Conservation (phyloP, 2,888 invertebrate species). For the Phasia obesa region DNA sequence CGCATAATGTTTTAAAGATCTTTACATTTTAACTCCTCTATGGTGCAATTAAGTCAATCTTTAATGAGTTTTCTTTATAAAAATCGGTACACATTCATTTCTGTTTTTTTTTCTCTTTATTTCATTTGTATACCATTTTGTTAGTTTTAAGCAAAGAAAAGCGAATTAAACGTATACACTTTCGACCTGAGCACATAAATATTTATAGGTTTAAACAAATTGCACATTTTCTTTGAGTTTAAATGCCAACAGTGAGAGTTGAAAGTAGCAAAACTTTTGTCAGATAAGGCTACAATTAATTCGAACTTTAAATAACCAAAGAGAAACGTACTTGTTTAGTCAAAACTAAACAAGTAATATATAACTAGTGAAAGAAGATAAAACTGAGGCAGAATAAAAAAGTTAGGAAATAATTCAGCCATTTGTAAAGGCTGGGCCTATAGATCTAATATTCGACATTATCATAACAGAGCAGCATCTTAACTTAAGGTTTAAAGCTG, state of each 20-base stretch:
- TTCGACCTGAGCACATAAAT: conserved; percentile 24
- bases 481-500: too few relatives aligned
- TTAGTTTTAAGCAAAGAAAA: conserved; percentile 10
- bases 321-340: too few relatives aligned
- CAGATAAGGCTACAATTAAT: too few relatives aligned
- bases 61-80: conserved; percentile 73
- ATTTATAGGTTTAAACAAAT: conserved; percentile 57
- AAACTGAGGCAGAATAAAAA: background rate
- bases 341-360: too few relatives aligned
- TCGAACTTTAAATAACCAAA: too few relatives aligned
- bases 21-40: conserved; percentile 64
- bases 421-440: too few relatives aligned
- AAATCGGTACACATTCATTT: conserved; percentile 41
- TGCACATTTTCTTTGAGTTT: conserved; percentile 37
- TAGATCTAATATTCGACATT: too few relatives aligned
- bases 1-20: conserved; percentile 60
- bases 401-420: too few relatives aligned
- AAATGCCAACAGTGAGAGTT: background rate
- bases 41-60: conserved; percentile 73
- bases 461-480: too few relatives aligned
- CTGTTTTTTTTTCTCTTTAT: conserved; percentile 23
- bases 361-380: too few relatives aligned
- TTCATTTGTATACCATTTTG: background rate
- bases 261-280: background rate
- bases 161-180: conserved; percentile 12